Evolutionary conservation across 2,113 vertebrate species (phyloP).

Genomic region (Heterotis niloticus): DNA sequence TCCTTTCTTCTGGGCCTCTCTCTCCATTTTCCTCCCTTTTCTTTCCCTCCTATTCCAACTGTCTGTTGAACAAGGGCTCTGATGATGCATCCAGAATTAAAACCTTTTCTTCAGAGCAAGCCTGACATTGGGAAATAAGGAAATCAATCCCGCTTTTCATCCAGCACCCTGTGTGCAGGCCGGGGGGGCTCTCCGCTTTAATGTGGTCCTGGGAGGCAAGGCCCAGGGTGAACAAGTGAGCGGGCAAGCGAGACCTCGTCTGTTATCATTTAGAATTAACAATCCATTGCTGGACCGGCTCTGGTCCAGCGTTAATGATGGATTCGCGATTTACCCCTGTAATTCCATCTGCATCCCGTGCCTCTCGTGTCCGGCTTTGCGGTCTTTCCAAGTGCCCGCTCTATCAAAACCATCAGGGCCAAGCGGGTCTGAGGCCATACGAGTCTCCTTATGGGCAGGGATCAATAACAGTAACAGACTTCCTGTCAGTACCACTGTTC

Average conservation of each 20-base stretch:
- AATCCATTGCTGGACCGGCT: conserved; percentile 64
- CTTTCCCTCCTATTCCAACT: conserved; percentile 40
- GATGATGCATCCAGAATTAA: conserved; percentile 92
- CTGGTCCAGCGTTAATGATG: conserved; percentile 64
- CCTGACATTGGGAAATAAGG: conserved; percentile 86
- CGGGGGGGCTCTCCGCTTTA: conserved; percentile 69
- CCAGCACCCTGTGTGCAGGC: conserved; percentile 67
- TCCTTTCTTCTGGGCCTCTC: conserved; percentile 45
- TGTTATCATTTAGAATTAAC: conserved; percentile 78
- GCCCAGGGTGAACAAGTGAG: conserved; percentile 64
- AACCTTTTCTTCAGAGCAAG: conserved; percentile 84
- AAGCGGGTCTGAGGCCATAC: neutral
- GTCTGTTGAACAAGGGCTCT: conserved; percentile 83
- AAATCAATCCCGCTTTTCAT: conserved; percentile 86
- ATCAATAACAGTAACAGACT: neutral
- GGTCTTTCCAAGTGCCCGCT: conserved; percentile 29
- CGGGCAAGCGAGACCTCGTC: conserved; percentile 67
- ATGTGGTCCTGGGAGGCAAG: conserved; percentile 74
- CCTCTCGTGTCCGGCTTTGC: conserved; percentile 27
- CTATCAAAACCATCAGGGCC: neutral
- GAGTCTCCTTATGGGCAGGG: neutral
- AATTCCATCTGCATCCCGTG: conserved; percentile 53
- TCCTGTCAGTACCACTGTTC: neutral
- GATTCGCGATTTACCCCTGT: conserved; percentile 53
- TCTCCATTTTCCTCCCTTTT: neutral